Evolutionary conservation across 2,113 vertebrate genomes (phyloP).

Genomic region (Sebastes schlegelii): DNA sequence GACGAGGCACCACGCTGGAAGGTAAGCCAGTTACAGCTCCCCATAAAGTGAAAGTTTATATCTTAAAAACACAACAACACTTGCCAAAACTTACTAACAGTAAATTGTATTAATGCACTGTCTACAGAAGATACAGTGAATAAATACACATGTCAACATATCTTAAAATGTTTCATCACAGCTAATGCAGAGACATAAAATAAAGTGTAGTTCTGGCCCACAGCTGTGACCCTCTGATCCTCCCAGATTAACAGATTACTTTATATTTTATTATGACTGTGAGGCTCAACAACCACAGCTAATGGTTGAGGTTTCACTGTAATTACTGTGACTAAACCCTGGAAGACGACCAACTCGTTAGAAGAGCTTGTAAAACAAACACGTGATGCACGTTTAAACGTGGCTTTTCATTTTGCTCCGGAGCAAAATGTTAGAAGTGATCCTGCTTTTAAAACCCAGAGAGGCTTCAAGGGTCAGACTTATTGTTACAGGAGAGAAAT

Average conservation of each 20-base stretch:
- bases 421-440: background rate
- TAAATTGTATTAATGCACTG: too few species aligned
- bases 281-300: slow-evolving; percentile 15
- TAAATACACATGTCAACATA: background rate
- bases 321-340: slow-evolving; percentile 47
- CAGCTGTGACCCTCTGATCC: slow-evolving; percentile 14
- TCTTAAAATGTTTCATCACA: background rate
- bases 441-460: background rate
- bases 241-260: background rate
- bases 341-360: slow-evolving; percentile 17
- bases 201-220: background rate
- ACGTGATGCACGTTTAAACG: background rate
- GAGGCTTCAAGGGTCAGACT: background rate
- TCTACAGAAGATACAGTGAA: too few species aligned
- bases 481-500: background rate
- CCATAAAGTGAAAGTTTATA: background rate
- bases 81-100: too few species aligned
- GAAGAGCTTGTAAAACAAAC: slow-evolving; percentile 25
- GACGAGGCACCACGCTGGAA: slow-evolving; percentile 88
- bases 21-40: slow-evolving; percentile 76
- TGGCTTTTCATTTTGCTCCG: background rate
- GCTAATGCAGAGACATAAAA: background rate
- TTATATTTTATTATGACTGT: slow-evolving; percentile 25
- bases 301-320: slow-evolving; percentile 27
- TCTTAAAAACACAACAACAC: background rate